Conservation (phyloP, 1,140 invertebrate species). For the Hylaeus volcanicus region DNA sequence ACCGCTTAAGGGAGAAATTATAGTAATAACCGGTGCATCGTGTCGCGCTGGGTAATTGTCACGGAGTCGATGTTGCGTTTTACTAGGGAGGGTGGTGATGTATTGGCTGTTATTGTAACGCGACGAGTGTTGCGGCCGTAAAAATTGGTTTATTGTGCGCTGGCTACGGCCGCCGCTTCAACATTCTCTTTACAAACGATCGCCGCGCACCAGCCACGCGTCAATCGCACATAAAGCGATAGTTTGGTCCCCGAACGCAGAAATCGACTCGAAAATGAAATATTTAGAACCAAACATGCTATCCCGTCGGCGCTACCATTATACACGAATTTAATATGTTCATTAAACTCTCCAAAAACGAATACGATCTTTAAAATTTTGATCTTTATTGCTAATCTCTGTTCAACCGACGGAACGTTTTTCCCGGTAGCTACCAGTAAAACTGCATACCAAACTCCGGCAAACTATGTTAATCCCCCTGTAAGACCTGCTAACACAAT, state of each 20-base stretch:
- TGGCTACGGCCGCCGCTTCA: not conserved
- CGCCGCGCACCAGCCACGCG: not conserved
- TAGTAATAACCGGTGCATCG: slow-evolving; percentile 53
- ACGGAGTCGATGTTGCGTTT: slow-evolving; percentile 42
- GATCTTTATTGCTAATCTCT: no score
- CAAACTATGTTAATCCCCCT: slow-evolving; percentile 62
- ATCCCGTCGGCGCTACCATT: no score
- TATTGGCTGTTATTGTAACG: slow-evolving; percentile 49
- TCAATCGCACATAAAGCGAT: not conserved
- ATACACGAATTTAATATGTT: no score
- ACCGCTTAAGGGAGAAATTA: slow-evolving; percentile 59
- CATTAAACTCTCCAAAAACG: no score
- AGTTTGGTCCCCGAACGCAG: no score
- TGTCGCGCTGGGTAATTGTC: slow-evolving; percentile 49
- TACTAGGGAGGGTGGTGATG: slow-evolving; percentile 18
- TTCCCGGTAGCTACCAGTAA: slow-evolving; percentile 37
- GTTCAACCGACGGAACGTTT: slow-evolving; percentile 38
- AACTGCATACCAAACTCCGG: slow-evolving; percentile 54
- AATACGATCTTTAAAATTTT: no score
- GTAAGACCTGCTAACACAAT: slow-evolving; percentile 61
- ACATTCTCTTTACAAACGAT: not conserved
- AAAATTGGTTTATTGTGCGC: slow-evolving; percentile 46
- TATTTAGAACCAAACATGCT: no score
- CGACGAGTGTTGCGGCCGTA: slow-evolving; percentile 33
- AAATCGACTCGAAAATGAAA: no score